phyloP scores from a whole-genome alignment of 1,140 invertebrate species.

The Solenopsis fugax region DNA sequence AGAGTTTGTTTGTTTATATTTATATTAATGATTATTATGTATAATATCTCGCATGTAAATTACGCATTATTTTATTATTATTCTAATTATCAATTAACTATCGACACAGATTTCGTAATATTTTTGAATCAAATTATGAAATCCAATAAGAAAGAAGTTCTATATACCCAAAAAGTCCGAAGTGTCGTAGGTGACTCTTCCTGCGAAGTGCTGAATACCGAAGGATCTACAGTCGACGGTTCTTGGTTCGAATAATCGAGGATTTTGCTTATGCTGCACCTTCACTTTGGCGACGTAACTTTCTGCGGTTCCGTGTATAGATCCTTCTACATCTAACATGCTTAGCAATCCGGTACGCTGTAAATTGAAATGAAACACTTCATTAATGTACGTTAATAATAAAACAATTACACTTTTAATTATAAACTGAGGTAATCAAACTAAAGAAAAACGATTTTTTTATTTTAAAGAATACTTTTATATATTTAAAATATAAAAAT shows the following conservation, averaged over 20 bases:
- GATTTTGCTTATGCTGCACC: constrained; percentile 93
- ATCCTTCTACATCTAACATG: constrained; percentile 97
- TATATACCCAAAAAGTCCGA: constrained; percentile 92
- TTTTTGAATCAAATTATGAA: neutral
- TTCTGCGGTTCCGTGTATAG: constrained; percentile 94
- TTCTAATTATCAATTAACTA: neutral
- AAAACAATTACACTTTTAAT: neutral
- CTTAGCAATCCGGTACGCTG: constrained; percentile 95
- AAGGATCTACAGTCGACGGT: constrained; percentile 93
- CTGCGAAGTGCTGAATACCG: constrained; percentile 96
- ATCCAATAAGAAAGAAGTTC: constrained; percentile 7
- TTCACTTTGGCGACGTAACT: constrained; percentile 95
- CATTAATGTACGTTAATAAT: neutral
- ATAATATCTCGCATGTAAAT: neutral
- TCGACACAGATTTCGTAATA: neutral
- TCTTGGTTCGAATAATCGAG: constrained; percentile 91
- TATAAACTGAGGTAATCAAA: neutral
- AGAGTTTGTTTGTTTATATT: neutral
- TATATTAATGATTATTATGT: neutral
- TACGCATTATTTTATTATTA: neutral
- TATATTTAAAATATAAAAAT: neutral
- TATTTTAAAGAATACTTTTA: neutral
- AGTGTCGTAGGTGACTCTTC: constrained; percentile 95
- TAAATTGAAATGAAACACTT: constrained; percentile 37
- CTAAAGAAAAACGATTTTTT: neutral